Base-by-base conservation (phyloP, 2,113 vertebrate species). In the Aythya baeri region DNA sequence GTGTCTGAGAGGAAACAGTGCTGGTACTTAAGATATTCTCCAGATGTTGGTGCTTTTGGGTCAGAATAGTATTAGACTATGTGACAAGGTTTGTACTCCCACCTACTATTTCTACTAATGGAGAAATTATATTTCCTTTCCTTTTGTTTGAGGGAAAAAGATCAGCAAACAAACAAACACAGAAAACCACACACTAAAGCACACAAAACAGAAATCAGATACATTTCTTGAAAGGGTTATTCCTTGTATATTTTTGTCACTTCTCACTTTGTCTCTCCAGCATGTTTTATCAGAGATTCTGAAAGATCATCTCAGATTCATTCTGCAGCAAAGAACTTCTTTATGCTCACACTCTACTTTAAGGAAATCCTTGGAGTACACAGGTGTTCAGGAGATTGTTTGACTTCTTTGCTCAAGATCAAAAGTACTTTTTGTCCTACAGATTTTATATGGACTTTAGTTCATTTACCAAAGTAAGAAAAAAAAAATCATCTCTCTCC, bases 161-260 rank as follows among this genome's bases (percentile, higher is more conserved):
- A 10, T 5, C 46, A 67, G 34, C 44, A 85, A 74, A 26, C 5
- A 4, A 59, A 74, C 21, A 49, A 5, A 57, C 68, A 41, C 10
- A 32, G 2, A 43, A 50, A 50, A 23, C 11, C 7, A 32, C 5
- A 13, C 8, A 17, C 46, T 46, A 0, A 17, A 5, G 7, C 1
- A 0, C 4, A 54, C 14, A 52, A 32, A 65, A 0, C 3, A 46
- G 9, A 36, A 5, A 15, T 11, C 22, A 34, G 32, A 49, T 49
- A 15, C 9, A 17, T 58, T 67, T 91, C 14, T 58, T 78, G 4
- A 83, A 57, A 10, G 1, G 1, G 8, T 22, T 71, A 36, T 59
- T 54, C 5, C 41, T 55, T 74, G 5, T 27, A 34, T 41, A 9
- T 74, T 46, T 81, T 72, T 72, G 0, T 75, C 5, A 31, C 3